Conservation (phyloP, 2,113 vertebrate species). For the Cebus imitator region DNA sequence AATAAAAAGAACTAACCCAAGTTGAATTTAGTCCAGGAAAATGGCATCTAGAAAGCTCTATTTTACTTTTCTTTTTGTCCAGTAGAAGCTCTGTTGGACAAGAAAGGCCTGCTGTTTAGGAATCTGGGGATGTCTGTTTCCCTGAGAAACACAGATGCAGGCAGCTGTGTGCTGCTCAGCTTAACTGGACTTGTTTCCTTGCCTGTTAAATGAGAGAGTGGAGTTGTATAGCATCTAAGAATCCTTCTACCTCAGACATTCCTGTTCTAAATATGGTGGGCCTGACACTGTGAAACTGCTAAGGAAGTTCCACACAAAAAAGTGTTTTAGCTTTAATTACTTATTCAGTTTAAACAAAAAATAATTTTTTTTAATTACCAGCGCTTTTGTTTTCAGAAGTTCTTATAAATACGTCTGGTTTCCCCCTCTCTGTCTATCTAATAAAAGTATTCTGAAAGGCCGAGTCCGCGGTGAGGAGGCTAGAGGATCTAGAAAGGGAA, state of each 20-base stretch:
- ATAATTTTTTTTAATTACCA: not conserved
- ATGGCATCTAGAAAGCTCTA: not conserved
- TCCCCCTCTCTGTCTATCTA: not conserved
- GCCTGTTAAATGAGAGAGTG: not conserved
- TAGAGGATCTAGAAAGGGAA: too few species aligned
- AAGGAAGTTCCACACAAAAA: not conserved
- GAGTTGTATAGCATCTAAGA: not conserved
- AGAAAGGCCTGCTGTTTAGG: not conserved
- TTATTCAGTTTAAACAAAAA: not conserved
- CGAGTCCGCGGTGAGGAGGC: too few species aligned
- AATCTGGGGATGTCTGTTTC: not conserved
- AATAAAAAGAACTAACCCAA: not conserved
- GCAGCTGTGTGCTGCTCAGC: not conserved
- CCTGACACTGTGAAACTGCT: not conserved
- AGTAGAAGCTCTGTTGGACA: not conserved
- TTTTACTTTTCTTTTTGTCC: slow-evolving; percentile 1
- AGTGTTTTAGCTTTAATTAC: not conserved
- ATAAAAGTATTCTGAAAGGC: not conserved
- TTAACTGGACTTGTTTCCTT: not conserved
- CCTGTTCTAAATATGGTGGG: not conserved
- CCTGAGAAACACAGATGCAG: not conserved
- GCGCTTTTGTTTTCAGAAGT: not conserved
- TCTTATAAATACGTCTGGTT: not conserved
- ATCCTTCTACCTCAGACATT: not conserved
- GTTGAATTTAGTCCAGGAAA: not conserved